Base-by-base conservation (phyloP, 2,113 vertebrate species). In the Acrocephalus arundinaceus region DNA sequence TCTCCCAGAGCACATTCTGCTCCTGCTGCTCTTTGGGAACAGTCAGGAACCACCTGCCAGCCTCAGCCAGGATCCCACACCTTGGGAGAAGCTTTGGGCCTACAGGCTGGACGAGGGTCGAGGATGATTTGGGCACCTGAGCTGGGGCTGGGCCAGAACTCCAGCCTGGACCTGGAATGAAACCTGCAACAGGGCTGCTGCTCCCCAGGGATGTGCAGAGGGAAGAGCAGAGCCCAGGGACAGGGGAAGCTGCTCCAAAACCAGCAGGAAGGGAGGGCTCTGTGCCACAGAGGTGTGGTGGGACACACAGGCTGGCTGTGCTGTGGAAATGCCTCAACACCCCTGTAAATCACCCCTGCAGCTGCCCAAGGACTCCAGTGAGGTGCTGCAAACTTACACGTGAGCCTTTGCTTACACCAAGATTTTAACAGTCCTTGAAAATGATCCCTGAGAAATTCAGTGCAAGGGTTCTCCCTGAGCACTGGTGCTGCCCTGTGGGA, bases 101-200 rank as follows among this genome's bases (percentile, higher is more conserved):
- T 35, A 41, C 68, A 30, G 37, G 49, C 18, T 10, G 46, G 57
- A 14, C 0, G 0, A 61, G 19, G 13, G n/a, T 12, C 1, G 2
- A 12, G 62, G 45, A 43, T 57, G 71, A 62, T 61, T 43, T 71
- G 55, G 62, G 83, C 76, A 85, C 23, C n/a, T 0, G 6, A 55
- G 48, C 48, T 55, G 58, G 18, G 59, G 58, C 68, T 73, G 81
- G 14, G 28, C n/a, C 61, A 49, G 41, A 72, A 10, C 35, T 27
- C 21, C 15, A 31, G 33, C 15, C 27, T 22, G 41, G n/a, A 35
- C 13, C 9, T 12, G 5, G 13, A 14, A 24, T 3, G 6, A 4
- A 10, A 52, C 51, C 88, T 30, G 39, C 7, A 2, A 5, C 4
- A 2, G 63, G 51, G 67, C 90, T 94, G 51, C 91, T 91, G 91